Base-by-base conservation (phyloP, 2,113 vertebrate species). In the Struthidea cinerea region DNA sequence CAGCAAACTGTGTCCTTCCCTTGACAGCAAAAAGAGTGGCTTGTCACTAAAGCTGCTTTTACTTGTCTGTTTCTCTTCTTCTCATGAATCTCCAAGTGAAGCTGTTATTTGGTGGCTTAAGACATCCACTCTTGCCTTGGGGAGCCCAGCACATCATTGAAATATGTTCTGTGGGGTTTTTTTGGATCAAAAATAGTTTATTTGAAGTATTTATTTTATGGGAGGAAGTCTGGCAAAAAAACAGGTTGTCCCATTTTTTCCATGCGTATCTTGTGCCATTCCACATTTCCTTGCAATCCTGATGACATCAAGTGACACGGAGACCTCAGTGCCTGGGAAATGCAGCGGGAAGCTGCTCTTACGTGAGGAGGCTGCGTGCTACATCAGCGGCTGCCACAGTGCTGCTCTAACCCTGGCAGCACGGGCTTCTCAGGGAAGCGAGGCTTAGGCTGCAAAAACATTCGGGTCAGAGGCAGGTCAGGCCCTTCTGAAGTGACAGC, bases 391-490 rank as follows among this genome's bases (percentile, higher is more conserved):
- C 55, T 55, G 22, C 33, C 6, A 3, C 33, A 6, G n/a, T 0
- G 0, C 80, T n/a, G 60, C 73, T 68, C 39, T 1, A 10, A 12
- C 77, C 67, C 65, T 2, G 19, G 33, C 87, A 60, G 65, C 81
- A 9, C 1, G 4, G 49, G n/a, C 74, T 94, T 16, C 37, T 32
- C 27, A 18, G 88, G 86, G 42, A 87, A 90, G 53, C 1, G 0
- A 52, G 75, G 30, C 60, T 88, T 22, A 64, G 61, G 85, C 85
- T 86, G 76, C 46, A 77, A 26, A 93, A 96, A 84, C 69, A 81
- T 8, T 86, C 16, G 10, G 92, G 93, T 93, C 94, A 96, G 68
- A 78, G 53, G 68, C 33, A 71, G 93, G 86, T 87, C 93, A 95
- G 73, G 46, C 7, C 88, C 57, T 79, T 88, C 80, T 75, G 88